Evolutionary conservation across 2,797 vertebrate genomes (phyloP).

Genomic region (Melopsittacus undulatus): DNA sequence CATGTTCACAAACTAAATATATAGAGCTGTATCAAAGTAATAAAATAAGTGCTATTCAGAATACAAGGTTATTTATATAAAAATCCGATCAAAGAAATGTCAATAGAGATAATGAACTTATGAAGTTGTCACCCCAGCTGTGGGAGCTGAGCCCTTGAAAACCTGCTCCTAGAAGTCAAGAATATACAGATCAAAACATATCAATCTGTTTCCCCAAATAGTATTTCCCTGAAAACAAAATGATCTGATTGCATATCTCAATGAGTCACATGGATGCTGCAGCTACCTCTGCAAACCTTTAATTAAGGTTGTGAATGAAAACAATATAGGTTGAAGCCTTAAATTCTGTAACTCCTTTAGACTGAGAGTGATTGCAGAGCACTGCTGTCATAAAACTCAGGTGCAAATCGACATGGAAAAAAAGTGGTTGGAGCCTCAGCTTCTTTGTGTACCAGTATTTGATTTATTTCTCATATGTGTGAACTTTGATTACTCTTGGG

Average conservation of each 20-base stretch:
- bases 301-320: neutral
- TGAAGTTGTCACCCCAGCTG: neutral
- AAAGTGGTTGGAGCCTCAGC: neutral
- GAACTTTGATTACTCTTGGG: neutral
- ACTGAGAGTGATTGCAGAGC: neutral
- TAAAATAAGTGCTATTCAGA: neutral
- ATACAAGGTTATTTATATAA: neutral
- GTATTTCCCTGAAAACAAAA: conserved; percentile 28
- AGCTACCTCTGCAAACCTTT: neutral
- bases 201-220: conserved; percentile 42
- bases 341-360: neutral
- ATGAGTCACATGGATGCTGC: conserved; percentile 15
- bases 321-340: neutral
- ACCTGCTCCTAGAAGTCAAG: neutral
- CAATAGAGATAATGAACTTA: neutral
- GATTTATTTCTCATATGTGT: neutral
- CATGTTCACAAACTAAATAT: neutral
- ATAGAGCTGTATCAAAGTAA: neutral
- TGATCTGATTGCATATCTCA: conserved; percentile 39
- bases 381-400: neutral
- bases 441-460: neutral
- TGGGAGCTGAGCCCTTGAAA: neutral
- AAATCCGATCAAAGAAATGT: neutral
- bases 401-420: neutral
- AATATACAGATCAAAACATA: neutral